Conservation (phyloP, 2,888 invertebrate species). For the Drosophila picticornis region DNA sequence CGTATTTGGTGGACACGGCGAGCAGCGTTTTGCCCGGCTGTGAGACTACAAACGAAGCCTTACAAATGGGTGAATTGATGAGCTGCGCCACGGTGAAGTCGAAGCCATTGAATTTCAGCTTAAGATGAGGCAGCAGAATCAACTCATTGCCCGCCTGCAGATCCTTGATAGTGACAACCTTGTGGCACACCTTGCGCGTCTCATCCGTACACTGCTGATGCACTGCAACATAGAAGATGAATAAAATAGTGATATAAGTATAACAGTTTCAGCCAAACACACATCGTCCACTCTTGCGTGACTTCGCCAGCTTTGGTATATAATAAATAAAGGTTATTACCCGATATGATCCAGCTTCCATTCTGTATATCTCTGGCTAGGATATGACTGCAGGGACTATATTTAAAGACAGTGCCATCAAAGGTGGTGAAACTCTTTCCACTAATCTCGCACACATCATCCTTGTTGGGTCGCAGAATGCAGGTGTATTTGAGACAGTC, state of each 20-base stretch:
- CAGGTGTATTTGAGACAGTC: constrained; percentile 88
- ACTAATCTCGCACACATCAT: constrained; percentile 88
- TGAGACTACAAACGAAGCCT: constrained; percentile 88
- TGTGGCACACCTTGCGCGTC: constrained; percentile 86
- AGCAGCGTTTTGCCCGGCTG: constrained; percentile 89
- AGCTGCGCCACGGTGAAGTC: constrained; percentile 85
- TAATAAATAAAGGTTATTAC: constrained; percentile 83
- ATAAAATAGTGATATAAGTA: neutral
- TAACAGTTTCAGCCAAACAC: neutral
- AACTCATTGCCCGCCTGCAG: constrained; percentile 86
- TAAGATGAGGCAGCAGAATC: constrained; percentile 87
- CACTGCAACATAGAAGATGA: constrained; percentile 87
- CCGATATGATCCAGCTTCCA: constrained; percentile 89
- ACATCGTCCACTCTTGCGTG: neutral
- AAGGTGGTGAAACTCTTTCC: constrained; percentile 92
- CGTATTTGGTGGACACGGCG: constrained; percentile 89
- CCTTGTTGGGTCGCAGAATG: constrained; percentile 88
- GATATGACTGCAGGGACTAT: constrained; percentile 93
- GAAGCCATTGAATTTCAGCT: constrained; percentile 89
- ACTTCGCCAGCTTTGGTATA: neutral
- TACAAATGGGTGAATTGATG: constrained; percentile 82
- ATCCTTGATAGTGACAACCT: constrained; percentile 88
- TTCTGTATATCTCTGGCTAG: constrained; percentile 89
- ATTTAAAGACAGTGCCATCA: constrained; percentile 91
- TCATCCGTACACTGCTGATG: constrained; percentile 83